These are phyloP conservation scores for Chesias legatella DNA, from an alignment of 2,888 invertebrate genomes.

Conservation along the genomic window DNA sequence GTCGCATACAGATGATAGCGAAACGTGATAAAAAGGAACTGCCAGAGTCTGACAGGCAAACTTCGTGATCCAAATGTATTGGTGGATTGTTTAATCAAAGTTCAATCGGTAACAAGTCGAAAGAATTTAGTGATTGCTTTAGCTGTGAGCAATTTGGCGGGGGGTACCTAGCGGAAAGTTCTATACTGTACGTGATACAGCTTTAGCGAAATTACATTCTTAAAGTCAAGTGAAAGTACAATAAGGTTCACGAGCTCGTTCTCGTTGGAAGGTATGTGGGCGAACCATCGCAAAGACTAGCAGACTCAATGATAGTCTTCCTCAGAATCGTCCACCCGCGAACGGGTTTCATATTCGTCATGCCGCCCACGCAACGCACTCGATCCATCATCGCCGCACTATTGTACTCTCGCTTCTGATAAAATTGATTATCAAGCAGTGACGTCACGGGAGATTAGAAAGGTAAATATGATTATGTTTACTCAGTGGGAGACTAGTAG, in stretches of 20 bases:
- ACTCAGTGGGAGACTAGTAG: constrained; percentile 34
- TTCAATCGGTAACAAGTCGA: constrained; percentile 4
- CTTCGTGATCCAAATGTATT: constrained; percentile 24
- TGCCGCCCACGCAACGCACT: constrained; percentile 38
- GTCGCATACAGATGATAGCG: constrained; percentile 42
- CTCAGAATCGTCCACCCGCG: constrained; percentile 60
- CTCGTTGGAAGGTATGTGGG: constrained; percentile 46
- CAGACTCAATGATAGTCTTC: constrained; percentile 55
- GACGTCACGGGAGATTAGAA: constrained; percentile 20
- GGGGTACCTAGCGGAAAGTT: too few species aligned
- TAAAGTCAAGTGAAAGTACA: too few species aligned
- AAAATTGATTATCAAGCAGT: constrained; percentile 6
- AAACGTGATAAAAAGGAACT: constrained; percentile 25
- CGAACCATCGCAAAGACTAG: constrained; percentile 70
- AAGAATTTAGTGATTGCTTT: constrained; percentile 7
- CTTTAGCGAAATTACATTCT: too few species aligned
- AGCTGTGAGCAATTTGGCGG: background rate
- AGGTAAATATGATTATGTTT: constrained; percentile 52
- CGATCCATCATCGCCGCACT: constrained; percentile 45
- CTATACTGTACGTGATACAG: too few species aligned
- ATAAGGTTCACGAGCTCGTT: background rate
- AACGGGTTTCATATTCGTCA: constrained; percentile 60
- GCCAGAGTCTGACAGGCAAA: constrained; percentile 20
- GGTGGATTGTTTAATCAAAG: constrained; percentile 26
- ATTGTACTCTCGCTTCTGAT: constrained; percentile 13